Conservation (phyloP, 2,797 vertebrate species). For the Gastrophryne carolinensis region DNA sequence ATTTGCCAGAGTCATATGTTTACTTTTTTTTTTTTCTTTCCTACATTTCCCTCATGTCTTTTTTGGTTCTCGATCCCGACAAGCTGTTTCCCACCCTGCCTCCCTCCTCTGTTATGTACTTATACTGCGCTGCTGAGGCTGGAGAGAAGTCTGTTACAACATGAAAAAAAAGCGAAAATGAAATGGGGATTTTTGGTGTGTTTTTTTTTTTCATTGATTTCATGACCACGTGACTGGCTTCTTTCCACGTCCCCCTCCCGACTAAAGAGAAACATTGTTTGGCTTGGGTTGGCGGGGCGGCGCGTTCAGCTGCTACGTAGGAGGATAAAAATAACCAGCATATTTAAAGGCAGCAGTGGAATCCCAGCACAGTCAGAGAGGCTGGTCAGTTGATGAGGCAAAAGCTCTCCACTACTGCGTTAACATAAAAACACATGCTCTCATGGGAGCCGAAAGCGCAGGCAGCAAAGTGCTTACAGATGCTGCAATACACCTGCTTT, state of each 20-base stretch:
- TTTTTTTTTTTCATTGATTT: constrained; percentile 80
- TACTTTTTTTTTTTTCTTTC: constrained; percentile 62
- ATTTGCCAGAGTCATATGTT: constrained; percentile 71
- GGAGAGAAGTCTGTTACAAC: constrained; percentile 59
- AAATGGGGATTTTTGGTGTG: constrained; percentile 45
- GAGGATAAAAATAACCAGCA: constrained; percentile 98
- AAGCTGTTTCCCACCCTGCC: constrained; percentile 61
- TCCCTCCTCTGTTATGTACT: constrained; percentile 53
- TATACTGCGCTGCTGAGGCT: constrained; percentile 72
- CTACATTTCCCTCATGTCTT: constrained; percentile 63
- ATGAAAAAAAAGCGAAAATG: constrained; percentile 24
- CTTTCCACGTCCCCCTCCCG: constrained; percentile 92
- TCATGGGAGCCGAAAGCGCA: background rate
- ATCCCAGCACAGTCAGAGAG: constrained; percentile 87
- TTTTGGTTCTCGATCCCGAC: constrained; percentile 66
- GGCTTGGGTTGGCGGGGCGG: constrained; percentile 78
- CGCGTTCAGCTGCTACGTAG: constrained; percentile 81
- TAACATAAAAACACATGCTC: constrained; percentile 12
- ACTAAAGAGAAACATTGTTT: constrained; percentile 92
- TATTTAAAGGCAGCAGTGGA: constrained; percentile 96
- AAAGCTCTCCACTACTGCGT: constrained; percentile 57
- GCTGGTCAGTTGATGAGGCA: constrained; percentile 79
- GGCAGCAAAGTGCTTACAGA: constrained; percentile 50
- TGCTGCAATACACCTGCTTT: constrained; percentile 55
- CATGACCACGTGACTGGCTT: constrained; percentile 89